Evolutionary conservation across 2,113 vertebrate species (phyloP).

Genomic region (Poicephalus meyeri): DNA sequence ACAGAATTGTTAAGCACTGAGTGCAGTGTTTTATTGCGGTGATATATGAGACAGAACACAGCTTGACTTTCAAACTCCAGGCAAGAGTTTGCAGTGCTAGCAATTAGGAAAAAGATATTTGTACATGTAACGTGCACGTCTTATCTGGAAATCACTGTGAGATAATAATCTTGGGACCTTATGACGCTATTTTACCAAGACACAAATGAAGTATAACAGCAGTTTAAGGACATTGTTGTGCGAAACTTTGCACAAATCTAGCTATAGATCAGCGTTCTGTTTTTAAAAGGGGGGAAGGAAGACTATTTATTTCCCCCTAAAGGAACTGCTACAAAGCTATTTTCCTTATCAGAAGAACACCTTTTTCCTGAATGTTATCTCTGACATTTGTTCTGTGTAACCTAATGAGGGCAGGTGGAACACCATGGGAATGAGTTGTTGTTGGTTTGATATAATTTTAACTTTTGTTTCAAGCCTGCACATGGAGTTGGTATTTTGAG

Average conservation of each 20-base stretch:
- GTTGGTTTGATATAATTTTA: constrained; percentile 53
- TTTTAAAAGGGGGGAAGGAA: constrained; percentile 64
- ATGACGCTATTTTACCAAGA: not conserved
- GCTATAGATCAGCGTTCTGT: constrained; percentile 31
- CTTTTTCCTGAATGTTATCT: constrained; percentile 66
- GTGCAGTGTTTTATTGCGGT: not conserved
- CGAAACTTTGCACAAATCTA: constrained; percentile 19
- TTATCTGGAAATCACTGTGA: constrained; percentile 20
- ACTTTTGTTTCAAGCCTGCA: constrained; percentile 10
- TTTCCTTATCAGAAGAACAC: constrained; percentile 65
- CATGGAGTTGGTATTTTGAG: constrained; percentile 5
- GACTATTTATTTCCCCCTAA: constrained; percentile 44
- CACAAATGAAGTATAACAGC: not conserved
- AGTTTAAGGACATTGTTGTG: constrained; percentile 17
- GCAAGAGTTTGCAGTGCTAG: not conserved
- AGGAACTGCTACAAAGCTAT: constrained; percentile 52
- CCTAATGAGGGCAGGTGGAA: constrained; percentile 50
- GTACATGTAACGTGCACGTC: not conserved
- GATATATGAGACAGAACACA: not conserved
- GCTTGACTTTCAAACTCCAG: constrained; percentile 24
- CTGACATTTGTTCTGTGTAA: constrained; percentile 53
- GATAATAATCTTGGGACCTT: constrained; percentile 20
- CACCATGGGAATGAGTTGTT: constrained; percentile 51
- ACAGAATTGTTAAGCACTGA: not conserved
- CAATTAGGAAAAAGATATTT: not conserved